Evolutionary conservation across 2,797 vertebrate genomes (phyloP).

Genomic region (Tragopan temminckii): DNA sequence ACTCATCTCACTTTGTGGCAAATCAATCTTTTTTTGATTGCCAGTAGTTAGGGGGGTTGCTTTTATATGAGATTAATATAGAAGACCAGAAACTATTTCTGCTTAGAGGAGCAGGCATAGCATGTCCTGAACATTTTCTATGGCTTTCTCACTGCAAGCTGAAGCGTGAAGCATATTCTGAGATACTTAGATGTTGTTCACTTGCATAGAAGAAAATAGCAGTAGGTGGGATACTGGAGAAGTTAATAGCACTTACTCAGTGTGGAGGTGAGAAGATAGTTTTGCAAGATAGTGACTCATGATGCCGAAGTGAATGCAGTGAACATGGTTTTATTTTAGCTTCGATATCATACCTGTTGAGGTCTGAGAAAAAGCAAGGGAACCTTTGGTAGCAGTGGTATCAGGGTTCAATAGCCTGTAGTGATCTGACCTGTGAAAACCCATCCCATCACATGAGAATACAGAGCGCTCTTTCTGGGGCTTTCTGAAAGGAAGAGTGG

Average conservation of each 20-base stretch:
- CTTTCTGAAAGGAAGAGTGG: conserved; percentile 59
- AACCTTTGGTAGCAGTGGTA: neutral
- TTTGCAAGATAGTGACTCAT: conserved; percentile 27
- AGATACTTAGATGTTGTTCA: neutral
- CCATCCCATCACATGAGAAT: neutral
- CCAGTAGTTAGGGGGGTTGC: neutral
- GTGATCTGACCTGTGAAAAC: conserved; percentile 20
- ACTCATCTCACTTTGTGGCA: neutral
- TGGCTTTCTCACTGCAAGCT: conserved; percentile 23
- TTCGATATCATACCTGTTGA: conserved; percentile 6
- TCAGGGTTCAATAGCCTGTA: conserved; percentile 40
- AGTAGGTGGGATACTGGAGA: conserved; percentile 21
- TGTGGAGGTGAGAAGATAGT: conserved; percentile 27
- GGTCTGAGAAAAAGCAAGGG: conserved; percentile 10
- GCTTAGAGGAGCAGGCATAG: neutral
- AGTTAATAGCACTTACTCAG: conserved; percentile 26
- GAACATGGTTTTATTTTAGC: conserved; percentile 24
- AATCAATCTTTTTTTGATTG: neutral
- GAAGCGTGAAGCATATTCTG: neutral
- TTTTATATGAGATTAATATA: conserved; percentile 37
- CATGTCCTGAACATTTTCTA: neutral
- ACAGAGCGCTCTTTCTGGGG: conserved; percentile 26
- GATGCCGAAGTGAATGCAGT: neutral
- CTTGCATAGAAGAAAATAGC: conserved; percentile 32
- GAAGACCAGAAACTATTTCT: conserved; percentile 47